A percentile compares a stretch with the other conserved stretches of the same genome.
These are phyloP conservation scores for Chelonoidis abingdonii DNA, from an alignment of 2,113 vertebrate species.

Conservation along the genomic window DNA sequence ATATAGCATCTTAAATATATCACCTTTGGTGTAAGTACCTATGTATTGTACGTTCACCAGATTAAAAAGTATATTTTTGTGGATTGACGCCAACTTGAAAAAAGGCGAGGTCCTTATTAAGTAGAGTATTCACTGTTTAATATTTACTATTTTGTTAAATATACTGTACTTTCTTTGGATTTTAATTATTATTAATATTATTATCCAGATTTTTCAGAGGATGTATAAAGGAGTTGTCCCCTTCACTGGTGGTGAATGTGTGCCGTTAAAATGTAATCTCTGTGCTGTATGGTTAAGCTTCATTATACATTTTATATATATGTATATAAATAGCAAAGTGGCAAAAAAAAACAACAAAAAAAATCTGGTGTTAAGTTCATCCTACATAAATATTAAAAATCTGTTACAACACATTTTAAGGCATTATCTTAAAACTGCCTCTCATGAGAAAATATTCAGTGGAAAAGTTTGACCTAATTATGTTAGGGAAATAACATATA, in stretches of 20 bases:
- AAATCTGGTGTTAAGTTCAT: slow-evolving; percentile 81
- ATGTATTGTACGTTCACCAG: slow-evolving; percentile 93
- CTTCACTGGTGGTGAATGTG: slow-evolving; percentile 92
- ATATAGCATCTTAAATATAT: slow-evolving; percentile 98
- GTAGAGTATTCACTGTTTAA: slow-evolving; percentile 96
- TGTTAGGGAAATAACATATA: slow-evolving; percentile 69
- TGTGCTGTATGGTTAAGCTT: slow-evolving; percentile 90
- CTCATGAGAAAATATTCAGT: slow-evolving; percentile 58
- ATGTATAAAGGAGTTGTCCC: slow-evolving; percentile 83
- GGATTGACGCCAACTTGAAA: slow-evolving; percentile 96
- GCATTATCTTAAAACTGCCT: slow-evolving; percentile 80
- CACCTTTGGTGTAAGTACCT: slow-evolving; percentile 93
- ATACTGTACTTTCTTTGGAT: slow-evolving; percentile 93
- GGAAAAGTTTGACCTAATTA: slow-evolving; percentile 75
- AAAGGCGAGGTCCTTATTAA: slow-evolving; percentile 92
- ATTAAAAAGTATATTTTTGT: slow-evolving; percentile 99
- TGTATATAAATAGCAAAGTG: slow-evolving; percentile 87
- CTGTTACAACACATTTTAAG: slow-evolving; percentile 79
- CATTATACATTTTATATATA: slow-evolving; percentile 87
- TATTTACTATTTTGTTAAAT: slow-evolving; percentile 96
- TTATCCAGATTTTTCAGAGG: slow-evolving; percentile 87
- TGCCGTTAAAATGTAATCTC: slow-evolving; percentile 89
- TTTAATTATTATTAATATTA: slow-evolving; percentile 87
- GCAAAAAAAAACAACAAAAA: slow-evolving; percentile 66
- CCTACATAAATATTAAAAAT: slow-evolving; percentile 81